Evolutionary conservation across 1,140 invertebrate species (phyloP).

Genomic region (Muscidifurax raptorellus): DNA sequence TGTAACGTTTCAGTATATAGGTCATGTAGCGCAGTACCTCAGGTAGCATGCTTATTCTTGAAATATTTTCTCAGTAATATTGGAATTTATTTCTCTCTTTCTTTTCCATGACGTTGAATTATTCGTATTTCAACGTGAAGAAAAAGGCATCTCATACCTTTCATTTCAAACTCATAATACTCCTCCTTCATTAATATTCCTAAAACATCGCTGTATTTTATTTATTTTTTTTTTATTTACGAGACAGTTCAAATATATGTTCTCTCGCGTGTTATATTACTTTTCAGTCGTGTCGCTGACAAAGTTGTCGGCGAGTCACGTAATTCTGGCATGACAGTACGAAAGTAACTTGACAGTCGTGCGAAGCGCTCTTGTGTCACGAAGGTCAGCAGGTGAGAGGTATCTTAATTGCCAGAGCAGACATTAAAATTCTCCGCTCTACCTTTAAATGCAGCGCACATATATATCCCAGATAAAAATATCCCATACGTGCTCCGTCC

Average conservation of each 20-base stretch:
- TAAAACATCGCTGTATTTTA: neutral
- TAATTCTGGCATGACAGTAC: neutral
- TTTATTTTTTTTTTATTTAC: neutral
- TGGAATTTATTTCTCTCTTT: constrained; percentile 3
- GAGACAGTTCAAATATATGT: too few species aligned
- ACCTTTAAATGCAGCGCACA: neutral
- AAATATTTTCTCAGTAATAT: neutral
- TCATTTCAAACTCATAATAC: neutral
- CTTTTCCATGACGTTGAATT: too few species aligned
- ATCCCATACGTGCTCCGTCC: too few species aligned
- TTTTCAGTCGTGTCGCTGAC: neutral
- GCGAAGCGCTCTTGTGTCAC: neutral
- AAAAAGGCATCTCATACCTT: neutral
- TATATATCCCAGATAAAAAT: neutral
- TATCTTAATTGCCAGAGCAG: neutral
- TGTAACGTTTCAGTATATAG: neutral
- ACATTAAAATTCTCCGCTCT: neutral
- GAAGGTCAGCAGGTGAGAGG: neutral
- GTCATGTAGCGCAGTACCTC: neutral
- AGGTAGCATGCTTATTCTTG: neutral
- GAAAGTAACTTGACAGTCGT: too few species aligned
- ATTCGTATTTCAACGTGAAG: too few species aligned
- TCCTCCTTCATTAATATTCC: neutral
- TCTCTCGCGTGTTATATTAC: too few species aligned
- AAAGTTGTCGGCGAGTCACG: neutral